A percentile compares a stretch with the other conserved stretches of the same genome.
phyloP scores from a whole-genome alignment of 2,888 invertebrate species.

The Deladenus siricidicola region DNA sequence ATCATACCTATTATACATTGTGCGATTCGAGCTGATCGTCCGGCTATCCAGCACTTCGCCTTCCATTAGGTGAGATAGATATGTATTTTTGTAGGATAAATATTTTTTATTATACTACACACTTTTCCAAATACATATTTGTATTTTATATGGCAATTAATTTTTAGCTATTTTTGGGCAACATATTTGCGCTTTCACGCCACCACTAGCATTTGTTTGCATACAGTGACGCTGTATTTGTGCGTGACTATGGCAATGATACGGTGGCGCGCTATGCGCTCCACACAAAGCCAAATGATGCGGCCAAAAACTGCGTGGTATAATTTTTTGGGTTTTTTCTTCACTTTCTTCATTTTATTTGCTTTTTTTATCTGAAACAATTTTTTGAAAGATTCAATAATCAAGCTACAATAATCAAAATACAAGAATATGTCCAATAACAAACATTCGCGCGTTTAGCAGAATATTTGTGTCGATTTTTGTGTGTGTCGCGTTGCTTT shows the following conservation, averaged over 20 bases:
- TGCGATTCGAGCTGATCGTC: slow-evolving; percentile 28
- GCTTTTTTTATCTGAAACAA: background rate
- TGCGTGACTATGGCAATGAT: slow-evolving; percentile 36
- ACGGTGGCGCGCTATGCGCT: slow-evolving; percentile 35
- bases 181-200: slow-evolving; percentile 28
- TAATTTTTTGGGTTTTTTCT: too few species aligned
- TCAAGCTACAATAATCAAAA: too few species aligned
- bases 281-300: slow-evolving; percentile 25
- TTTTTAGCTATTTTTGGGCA: slow-evolving; percentile 33
- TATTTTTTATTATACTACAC: background rate
- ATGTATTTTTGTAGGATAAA: background rate
- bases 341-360: background rate
- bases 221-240: slow-evolving; percentile 30
- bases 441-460: too few species aligned
- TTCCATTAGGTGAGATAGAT: background rate
- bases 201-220: slow-evolving; percentile 27
- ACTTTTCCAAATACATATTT: background rate
- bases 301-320: slow-evolving; percentile 22
- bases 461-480: slow-evolving; percentile 21
- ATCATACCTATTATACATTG: slow-evolving; percentile 31
- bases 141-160: background rate
- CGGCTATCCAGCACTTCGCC: background rate
- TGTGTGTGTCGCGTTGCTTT: slow-evolving; percentile 20
- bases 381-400: too few species aligned
- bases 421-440: too few species aligned